phyloP scores from a whole-genome alignment of 1,140 invertebrate genomes.

The Neodiprion fabricii region DNA sequence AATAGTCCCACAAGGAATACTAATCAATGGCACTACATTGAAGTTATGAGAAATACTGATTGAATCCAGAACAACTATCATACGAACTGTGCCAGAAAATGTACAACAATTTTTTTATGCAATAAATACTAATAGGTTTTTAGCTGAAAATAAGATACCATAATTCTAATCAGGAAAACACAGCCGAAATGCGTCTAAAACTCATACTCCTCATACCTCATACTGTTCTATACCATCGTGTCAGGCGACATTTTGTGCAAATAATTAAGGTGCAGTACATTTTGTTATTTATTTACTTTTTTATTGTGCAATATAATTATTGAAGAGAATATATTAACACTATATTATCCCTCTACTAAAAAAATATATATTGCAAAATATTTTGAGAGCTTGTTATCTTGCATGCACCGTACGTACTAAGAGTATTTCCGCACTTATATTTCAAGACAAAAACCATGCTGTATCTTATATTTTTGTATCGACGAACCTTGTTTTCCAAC shows the following conservation, averaged over 20 bases:
- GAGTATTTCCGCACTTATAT: slow-evolving; percentile 30
- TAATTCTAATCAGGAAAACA: background rate
- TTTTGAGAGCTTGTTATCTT: slow-evolving; percentile 39
- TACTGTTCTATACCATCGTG: slow-evolving; percentile 1
- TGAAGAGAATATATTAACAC: slow-evolving; percentile 21
- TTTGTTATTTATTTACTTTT: slow-evolving; percentile 2
- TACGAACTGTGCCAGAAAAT: too few species aligned
- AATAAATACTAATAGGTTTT: too few species aligned
- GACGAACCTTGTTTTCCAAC: background rate
- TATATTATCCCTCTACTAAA: slow-evolving; percentile 25
- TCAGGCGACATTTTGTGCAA: background rate
- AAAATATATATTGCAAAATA: slow-evolving; percentile 49
- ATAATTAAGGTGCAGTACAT: slow-evolving; percentile 23
- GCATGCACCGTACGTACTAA: slow-evolving; percentile 35
- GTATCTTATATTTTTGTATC: background rate
- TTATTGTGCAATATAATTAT: slow-evolving; percentile 26
- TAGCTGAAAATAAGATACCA: too few species aligned
- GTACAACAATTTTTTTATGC: too few species aligned
- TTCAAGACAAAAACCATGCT: background rate
- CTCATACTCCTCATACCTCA: background rate
- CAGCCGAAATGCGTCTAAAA: background rate
- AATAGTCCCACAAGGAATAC: too few species aligned
- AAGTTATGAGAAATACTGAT: too few species aligned
- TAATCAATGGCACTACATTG: too few species aligned
- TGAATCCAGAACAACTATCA: too few species aligned